phyloP scores from a whole-genome alignment of 2,888 invertebrate genomes.

The Campoplex capitator region DNA sequence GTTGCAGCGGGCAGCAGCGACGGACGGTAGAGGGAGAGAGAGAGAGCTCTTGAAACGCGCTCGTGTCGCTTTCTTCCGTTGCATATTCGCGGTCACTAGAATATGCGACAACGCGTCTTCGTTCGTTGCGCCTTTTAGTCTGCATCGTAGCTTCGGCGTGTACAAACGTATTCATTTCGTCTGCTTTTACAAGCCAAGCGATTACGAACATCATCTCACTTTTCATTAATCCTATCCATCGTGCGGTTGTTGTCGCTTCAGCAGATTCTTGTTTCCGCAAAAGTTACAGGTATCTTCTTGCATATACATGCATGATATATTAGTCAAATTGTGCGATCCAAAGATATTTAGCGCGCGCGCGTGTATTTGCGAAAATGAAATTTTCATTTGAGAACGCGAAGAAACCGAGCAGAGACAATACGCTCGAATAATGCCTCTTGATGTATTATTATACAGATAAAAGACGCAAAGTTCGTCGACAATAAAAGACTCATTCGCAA shows the following conservation, averaged over 20 bases:
- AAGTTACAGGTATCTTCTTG: background rate
- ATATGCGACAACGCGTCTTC: slow-evolving; percentile 16
- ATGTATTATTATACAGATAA: background rate
- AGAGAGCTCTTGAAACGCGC: slow-evolving; percentile 16
- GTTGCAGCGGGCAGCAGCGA: background rate
- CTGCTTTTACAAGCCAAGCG: background rate
- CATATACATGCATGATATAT: background rate
- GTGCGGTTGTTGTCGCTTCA: background rate
- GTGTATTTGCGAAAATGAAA: background rate
- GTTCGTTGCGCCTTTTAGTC: slow-evolving; percentile 8
- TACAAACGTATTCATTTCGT: slow-evolving; percentile 19
- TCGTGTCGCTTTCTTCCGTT: slow-evolving; percentile 39
- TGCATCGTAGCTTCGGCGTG: slow-evolving; percentile 40
- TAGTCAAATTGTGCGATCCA: background rate
- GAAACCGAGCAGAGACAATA: background rate
- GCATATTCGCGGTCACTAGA: slow-evolving; percentile 62
- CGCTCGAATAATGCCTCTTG: background rate
- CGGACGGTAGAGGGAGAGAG: background rate
- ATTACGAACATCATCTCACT: background rate
- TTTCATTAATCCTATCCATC: background rate
- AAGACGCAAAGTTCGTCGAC: background rate
- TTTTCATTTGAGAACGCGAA: background rate
- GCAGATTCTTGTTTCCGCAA: background rate
- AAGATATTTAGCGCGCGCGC: no score
- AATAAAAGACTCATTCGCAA: background rate